Conservation (phyloP, 2,797 vertebrate species). For the Anguilla marmorata region DNA sequence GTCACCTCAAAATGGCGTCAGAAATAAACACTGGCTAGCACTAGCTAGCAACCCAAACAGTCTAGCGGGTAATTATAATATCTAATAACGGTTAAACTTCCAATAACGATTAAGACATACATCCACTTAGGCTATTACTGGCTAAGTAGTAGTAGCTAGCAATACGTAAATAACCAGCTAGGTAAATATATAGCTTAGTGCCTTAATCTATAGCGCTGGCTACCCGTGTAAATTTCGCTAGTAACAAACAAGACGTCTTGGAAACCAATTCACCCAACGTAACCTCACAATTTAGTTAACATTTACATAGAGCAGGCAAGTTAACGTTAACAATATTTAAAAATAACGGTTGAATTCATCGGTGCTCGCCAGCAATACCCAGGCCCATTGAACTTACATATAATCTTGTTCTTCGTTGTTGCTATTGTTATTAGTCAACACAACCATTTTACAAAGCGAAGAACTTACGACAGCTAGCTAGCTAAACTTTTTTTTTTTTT, state of each 20-base stretch:
- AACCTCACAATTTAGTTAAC: neutral
- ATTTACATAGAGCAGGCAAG: neutral
- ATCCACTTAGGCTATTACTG: neutral
- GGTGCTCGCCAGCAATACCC: neutral
- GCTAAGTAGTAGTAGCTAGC: neutral
- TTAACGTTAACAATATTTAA: neutral
- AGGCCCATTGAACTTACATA: constrained; percentile 67
- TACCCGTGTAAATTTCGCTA: neutral
- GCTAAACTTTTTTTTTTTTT: neutral
- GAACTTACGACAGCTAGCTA: constrained; percentile 7
- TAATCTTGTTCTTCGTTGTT: constrained; percentile 71
- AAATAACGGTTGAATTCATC: neutral
- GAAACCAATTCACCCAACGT: neutral
- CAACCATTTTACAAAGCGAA: constrained; percentile 68
- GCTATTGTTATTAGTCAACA: constrained; percentile 62
- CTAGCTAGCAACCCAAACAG: neutral
- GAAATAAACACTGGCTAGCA: neutral
- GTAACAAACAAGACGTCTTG: neutral
- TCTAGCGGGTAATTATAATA: neutral
- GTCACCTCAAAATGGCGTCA: neutral
- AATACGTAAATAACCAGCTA: neutral
- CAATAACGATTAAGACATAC: neutral
- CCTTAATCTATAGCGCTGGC: neutral
- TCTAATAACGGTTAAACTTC: neutral
- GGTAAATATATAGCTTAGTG: neutral